A percentile compares a stretch with the other conserved stretches of the same genome.
phyloP scores from a whole-genome alignment of 2,113 vertebrate genomes.

The Thalassarche chlororhynchos region DNA sequence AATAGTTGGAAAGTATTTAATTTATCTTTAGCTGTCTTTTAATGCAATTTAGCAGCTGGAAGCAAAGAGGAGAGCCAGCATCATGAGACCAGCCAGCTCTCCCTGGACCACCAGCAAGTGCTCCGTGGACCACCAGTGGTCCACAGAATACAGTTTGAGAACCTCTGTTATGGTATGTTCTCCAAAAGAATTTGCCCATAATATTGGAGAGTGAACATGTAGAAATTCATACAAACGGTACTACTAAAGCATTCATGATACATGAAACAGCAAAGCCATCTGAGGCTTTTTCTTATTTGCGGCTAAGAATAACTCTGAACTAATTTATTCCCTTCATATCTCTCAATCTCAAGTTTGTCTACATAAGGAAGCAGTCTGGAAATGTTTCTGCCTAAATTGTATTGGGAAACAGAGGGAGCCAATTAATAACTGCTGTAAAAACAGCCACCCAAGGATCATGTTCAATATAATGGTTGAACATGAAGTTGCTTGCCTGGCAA shows the following conservation, averaged over 20 bases:
- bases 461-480: neutral
- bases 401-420: neutral
- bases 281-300: neutral
- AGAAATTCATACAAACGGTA: neutral
- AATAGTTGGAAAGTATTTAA: constrained; percentile 15
- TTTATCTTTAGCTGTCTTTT: constrained; percentile 59
- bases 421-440: neutral
- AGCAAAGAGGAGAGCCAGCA: constrained; percentile 61
- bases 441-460: neutral
- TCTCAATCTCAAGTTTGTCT: neutral
- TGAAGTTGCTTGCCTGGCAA: neutral
- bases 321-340: constrained; percentile 13
- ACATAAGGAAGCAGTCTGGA: neutral
- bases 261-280: constrained; percentile 56
- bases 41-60: constrained; percentile 66
- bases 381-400: neutral
- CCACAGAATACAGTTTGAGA: constrained; percentile 69
- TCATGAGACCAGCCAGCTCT: constrained; percentile 60
- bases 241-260: neutral
- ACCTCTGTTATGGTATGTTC: constrained; percentile 69
- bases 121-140: constrained; percentile 51
- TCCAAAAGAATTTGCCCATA: constrained; percentile 4
- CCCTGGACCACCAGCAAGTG: constrained; percentile 44
- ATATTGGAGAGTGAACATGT: neutral
- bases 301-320: neutral